Percentiles rank a stretch among this genome's conserved stretches.
Conservation (phyloP, 2,797 vertebrate genomes). For the Tarsius wallacei region DNA sequence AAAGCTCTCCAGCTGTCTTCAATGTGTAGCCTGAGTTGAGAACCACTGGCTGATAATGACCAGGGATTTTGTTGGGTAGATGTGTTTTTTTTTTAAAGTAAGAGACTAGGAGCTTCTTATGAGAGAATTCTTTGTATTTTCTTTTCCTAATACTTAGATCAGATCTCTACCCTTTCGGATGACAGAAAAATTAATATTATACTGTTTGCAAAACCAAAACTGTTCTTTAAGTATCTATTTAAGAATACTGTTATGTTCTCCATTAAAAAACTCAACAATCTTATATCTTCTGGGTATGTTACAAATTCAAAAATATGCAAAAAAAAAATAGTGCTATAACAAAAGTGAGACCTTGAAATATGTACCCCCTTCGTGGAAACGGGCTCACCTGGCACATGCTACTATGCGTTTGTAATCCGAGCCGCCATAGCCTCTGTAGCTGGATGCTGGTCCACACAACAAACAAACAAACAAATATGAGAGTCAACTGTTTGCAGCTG, state of each 20-base stretch:
- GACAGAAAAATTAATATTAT: neutral
- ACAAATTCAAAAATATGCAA: neutral
- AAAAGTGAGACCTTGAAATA: neutral
- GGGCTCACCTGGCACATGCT: slow-evolving; percentile 94
- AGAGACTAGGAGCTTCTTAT: neutral
- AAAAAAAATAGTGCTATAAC: neutral
- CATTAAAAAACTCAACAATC: neutral
- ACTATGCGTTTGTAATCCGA: slow-evolving; percentile 87
- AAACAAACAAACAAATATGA: neutral
- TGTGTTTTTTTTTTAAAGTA: neutral
- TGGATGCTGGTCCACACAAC: slow-evolving; percentile 28
- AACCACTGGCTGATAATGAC: neutral
- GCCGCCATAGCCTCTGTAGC: neutral
- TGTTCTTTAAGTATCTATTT: neutral
- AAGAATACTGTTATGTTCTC: neutral
- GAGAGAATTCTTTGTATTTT: slow-evolving; percentile 36
- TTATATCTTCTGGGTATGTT: neutral
- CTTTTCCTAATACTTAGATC: neutral
- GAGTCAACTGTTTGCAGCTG: neutral
- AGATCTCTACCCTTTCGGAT: slow-evolving; percentile 19
- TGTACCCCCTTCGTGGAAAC: neutral
- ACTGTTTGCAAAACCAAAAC: slow-evolving; percentile 15
- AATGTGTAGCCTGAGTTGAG: neutral
- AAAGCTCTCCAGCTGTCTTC: neutral
- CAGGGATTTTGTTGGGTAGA: neutral